phyloP scores from a whole-genome alignment of 2,888 invertebrate genomes.

The Acholoe squamosa region DNA sequence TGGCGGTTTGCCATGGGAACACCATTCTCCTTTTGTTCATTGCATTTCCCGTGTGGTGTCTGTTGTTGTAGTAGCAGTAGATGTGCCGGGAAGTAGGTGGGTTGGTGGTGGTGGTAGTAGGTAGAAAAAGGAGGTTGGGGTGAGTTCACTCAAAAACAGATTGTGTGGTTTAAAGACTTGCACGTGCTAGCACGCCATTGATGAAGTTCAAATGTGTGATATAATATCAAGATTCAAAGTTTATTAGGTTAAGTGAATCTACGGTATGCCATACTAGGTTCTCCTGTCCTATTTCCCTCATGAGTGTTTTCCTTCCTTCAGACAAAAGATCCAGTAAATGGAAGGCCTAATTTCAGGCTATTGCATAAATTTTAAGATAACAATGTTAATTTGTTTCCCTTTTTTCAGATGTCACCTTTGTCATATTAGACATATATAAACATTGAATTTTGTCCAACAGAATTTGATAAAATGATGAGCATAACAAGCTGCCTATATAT shows the following conservation, averaged over 20 bases:
- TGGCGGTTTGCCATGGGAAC: slow-evolving; percentile 59
- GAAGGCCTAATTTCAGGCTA: no score
- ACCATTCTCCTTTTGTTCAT: slow-evolving; percentile 54
- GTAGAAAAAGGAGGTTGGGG: slow-evolving; percentile 34
- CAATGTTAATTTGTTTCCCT: no score
- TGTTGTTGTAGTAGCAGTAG: neutral
- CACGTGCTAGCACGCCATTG: slow-evolving; percentile 25
- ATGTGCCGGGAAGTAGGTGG: slow-evolving; percentile 5
- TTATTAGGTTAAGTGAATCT: neutral
- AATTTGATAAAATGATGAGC: no score
- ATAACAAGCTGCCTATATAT: no score
- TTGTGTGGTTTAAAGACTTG: neutral
- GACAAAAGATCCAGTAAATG: no score
- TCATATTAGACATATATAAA: no score
- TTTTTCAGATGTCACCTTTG: no score
- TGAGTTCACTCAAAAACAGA: slow-evolving; percentile 39
- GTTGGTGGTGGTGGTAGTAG: slow-evolving; percentile 13
- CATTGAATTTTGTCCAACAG: no score
- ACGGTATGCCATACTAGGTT: neutral
- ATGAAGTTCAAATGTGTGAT: no score
- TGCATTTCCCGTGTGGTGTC: slow-evolving; percentile 56
- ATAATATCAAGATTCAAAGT: neutral
- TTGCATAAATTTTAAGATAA: no score
- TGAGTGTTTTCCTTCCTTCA: no score
- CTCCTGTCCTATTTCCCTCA: neutral